Percentiles rank a stretch among this genome's conserved stretches.
Conservation (phyloP, 2,113 vertebrate species). For the Lichenostomus cassidix region DNA sequence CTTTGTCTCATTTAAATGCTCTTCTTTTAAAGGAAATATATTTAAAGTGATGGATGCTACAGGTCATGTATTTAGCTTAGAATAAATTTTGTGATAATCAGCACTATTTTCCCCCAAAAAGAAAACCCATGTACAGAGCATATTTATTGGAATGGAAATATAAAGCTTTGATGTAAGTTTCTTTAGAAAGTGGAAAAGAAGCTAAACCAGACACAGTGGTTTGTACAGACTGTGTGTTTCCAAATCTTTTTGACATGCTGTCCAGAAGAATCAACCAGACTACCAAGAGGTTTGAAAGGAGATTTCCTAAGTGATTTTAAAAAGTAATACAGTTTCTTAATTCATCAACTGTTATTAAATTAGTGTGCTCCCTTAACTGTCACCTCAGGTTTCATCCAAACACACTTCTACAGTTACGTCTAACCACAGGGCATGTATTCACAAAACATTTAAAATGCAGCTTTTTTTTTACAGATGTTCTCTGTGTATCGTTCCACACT, state of each 20-base stretch:
- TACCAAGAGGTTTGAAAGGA: slow-evolving; percentile 45
- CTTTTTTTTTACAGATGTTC: slow-evolving; percentile 10
- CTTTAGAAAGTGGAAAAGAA: slow-evolving; percentile 28
- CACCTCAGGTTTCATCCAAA: slow-evolving; percentile 23
- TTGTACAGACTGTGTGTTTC: slow-evolving; percentile 18
- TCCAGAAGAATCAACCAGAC: slow-evolving; percentile 57
- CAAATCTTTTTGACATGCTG: slow-evolving; percentile 71
- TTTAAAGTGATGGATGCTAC: neutral
- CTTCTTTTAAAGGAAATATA: neutral
- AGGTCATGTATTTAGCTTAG: neutral
- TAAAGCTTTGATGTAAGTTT: slow-evolving; percentile 31
- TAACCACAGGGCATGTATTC: slow-evolving; percentile 2
- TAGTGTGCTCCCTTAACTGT: slow-evolving; percentile 49
- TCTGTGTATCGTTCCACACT: neutral
- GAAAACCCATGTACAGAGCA: neutral
- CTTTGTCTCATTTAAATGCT: neutral
- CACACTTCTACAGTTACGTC: neutral
- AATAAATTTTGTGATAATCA: neutral
- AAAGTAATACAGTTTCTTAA: slow-evolving; percentile 57
- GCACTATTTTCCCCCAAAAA: neutral
- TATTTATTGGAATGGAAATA: slow-evolving; percentile 35
- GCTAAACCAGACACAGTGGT: neutral
- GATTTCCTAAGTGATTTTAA: slow-evolving; percentile 59
- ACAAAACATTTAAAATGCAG: slow-evolving; percentile 33
- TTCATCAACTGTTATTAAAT: slow-evolving; percentile 63